Evolutionary conservation across 1,140 invertebrate genomes (phyloP), one percentile per base, ranked within the genome.

Genomic region (Drosophila aff.): DNA sequence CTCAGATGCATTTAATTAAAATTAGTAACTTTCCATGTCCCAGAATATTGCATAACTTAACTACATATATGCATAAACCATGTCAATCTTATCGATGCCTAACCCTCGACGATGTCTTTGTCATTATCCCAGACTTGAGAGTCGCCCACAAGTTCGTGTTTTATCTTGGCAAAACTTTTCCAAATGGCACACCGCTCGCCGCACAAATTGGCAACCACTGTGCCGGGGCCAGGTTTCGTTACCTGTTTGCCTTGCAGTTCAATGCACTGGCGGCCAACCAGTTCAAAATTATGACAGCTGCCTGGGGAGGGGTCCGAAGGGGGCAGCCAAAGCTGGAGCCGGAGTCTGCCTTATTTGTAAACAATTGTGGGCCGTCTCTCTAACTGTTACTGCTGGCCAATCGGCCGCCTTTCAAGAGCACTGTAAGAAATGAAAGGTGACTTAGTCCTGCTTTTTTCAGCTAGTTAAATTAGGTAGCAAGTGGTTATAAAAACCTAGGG

Each of bases 211-310:
- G 40, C 61, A 26, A 81, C 74, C 75, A 82, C 80, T 79, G 81
- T 82, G 65, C 61, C 60, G 50, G 58, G 57, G 55, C 78, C 79
- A 61, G 52, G 74, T 65, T 53, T 76, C 23, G 52, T 68, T 86
- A 91, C 87, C 82, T 80, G 91, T 92, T 92, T 92, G 84, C 91
- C 91, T 92, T 92, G 91, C 84, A 85, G 91, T 92, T 92, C 91
- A 91, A 92, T 92, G 91, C 78, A 87, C 91, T 50, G 60, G 59
- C 73, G 63, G 59, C 58, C 81, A 90, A 90, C 85, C 85, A 89
- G 85, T 89, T 89, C 43, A 78, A 76, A 90, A 82, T 82, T 90
- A 90, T 90, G 85, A 90, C 81, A 85, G 76, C 66, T 78, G 59
- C 23, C 13, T 46, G 47, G 49, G n/a, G 11, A 49, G 28, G 62